Percentiles rank a stretch among this genome's conserved stretches.
These are phyloP conservation scores for Psephotus haematonotus DNA, from an alignment of 2,113 vertebrate genomes.

Conservation along the genomic window DNA sequence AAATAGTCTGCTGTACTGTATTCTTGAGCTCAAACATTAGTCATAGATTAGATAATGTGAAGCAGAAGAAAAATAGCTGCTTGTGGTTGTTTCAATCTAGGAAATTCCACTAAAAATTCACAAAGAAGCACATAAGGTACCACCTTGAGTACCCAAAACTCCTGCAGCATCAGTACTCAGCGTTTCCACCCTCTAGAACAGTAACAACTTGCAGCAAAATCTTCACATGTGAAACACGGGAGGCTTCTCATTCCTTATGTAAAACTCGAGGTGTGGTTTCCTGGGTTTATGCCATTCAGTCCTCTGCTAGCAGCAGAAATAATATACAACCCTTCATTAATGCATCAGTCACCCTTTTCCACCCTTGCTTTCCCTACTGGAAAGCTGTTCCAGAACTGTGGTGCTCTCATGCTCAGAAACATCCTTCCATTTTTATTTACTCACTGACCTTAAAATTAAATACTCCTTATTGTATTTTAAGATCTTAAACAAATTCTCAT, in stretches of 20 bases:
- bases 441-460: neutral
- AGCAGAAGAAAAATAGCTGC: neutral
- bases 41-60: accelerated
- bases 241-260: neutral
- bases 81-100: neutral
- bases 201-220: neutral
- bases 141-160: neutral
- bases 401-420: neutral
- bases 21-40: neutral
- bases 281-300: neutral
- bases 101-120: neutral
- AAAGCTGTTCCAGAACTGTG: neutral
- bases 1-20: neutral
- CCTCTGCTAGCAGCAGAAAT: neutral
- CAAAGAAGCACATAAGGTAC: accelerated
- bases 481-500: neutral
- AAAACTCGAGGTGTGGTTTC: neutral
- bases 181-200: neutral
- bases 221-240: neutral
- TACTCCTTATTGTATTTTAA: neutral
- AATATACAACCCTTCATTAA: neutral
- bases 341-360: neutral
- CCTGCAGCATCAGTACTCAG: neutral
- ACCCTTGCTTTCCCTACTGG: neutral
- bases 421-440: neutral